Conservation (phyloP, 2,797 vertebrate genomes). For the Galago senegalensis region DNA sequence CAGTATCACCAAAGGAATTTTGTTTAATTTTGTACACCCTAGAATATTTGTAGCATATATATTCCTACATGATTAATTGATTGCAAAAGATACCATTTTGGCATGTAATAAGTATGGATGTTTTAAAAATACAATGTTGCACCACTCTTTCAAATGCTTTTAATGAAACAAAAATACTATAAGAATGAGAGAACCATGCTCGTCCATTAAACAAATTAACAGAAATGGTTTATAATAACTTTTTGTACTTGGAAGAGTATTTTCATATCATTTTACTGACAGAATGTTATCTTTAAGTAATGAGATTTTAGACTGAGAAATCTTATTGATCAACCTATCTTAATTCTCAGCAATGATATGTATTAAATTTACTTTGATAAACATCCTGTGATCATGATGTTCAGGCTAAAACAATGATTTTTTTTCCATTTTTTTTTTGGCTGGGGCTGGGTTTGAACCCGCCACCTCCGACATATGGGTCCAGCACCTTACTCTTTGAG, state of each 20-base stretch:
- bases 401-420: slow-evolving; percentile 35
- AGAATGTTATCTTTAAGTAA: slow-evolving; percentile 9
- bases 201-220: slow-evolving; percentile 36
- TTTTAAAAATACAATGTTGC: slow-evolving; percentile 61
- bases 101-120: slow-evolving; percentile 62
- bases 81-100: slow-evolving; percentile 65
- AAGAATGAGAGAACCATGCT: slow-evolving; percentile 41
- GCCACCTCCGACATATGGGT: too few relatives aligned
- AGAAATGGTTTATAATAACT: neutral
- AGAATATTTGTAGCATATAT: slow-evolving; percentile 55
- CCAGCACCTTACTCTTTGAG: too few relatives aligned
- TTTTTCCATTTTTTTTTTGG: neutral
- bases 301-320: neutral
- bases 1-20: slow-evolving; percentile 54
- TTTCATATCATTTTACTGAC: slow-evolving; percentile 1
- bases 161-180: slow-evolving; percentile 57
- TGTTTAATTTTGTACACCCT: slow-evolving; percentile 59
- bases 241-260: slow-evolving; percentile 37
- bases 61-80: slow-evolving; percentile 71
- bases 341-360: slow-evolving; percentile 9
- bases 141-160: slow-evolving; percentile 52
- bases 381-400: neutral
- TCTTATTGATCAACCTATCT: neutral
- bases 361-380: neutral
- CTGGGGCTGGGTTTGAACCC: too few relatives aligned